phyloP scores from a whole-genome alignment of 2,888 invertebrate species.

The Electrophaes corylata region DNA sequence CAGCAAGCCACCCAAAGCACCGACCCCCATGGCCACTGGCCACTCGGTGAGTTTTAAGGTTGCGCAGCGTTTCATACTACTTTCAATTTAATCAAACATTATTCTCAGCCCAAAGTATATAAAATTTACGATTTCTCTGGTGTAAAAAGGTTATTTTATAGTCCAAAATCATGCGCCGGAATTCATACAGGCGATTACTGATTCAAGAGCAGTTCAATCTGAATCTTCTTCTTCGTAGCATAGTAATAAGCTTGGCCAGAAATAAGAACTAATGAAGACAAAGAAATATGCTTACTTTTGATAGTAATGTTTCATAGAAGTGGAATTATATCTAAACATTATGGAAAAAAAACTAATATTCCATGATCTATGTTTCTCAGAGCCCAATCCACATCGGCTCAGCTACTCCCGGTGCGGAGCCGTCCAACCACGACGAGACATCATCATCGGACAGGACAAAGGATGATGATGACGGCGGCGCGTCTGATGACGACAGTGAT shows the following conservation, averaged over 20 bases:
- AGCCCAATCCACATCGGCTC: slow-evolving; percentile 87
- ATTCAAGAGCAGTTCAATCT: too few relatives aligned
- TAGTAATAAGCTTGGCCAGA: neutral
- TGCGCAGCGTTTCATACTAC: slow-evolving; percentile 71
- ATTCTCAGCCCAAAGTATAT: too few relatives aligned
- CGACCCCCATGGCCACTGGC: slow-evolving; percentile 84
- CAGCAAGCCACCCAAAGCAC: slow-evolving; percentile 74
- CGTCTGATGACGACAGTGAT: slow-evolving; percentile 94
- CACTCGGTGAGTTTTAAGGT: slow-evolving; percentile 88
- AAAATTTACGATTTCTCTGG: too few relatives aligned
- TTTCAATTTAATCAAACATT: neutral
- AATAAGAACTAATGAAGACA: too few relatives aligned
- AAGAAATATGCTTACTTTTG: too few relatives aligned
- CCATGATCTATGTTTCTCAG: slow-evolving; percentile 62
- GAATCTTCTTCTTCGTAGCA: too few relatives aligned
- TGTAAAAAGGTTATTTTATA: neutral
- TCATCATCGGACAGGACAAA: slow-evolving; percentile 95
- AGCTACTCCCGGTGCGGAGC: slow-evolving; percentile 74
- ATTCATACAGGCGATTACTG: neutral
- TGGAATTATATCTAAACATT: too few relatives aligned
- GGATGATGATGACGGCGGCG: slow-evolving; percentile 87
- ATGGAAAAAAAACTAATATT: neutral
- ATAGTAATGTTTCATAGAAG: too few relatives aligned
- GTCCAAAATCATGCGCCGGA: too few relatives aligned
- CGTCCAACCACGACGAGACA: slow-evolving; percentile 92